Evolutionary conservation across 1,140 invertebrate genomes (phyloP), one percentile per base, ranked within the genome.

Genomic region (Ectropis grisescens): DNA sequence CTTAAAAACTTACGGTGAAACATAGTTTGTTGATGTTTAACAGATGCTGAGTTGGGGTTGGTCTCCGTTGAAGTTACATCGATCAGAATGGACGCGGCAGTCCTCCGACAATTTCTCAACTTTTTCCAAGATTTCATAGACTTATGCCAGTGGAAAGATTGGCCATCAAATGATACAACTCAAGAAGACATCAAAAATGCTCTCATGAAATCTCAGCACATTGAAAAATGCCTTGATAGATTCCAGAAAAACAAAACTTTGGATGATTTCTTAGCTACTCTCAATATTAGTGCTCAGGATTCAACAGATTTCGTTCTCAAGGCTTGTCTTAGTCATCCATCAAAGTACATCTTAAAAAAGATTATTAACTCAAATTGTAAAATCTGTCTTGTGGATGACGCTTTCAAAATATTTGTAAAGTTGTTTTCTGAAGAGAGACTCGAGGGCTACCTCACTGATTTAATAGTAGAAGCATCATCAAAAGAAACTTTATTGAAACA

Each of bases 121-220:
- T 62, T 78, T 29, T 84, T 85, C 41, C 53, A 82, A 57, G 62
- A 76, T 12, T 84, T 82, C 47, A 47, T 85, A 10, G 39, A 67
- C 15, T 55, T 84, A 7, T 82, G 70, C 46, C 71, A 82, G 41
- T 60, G 61, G 46, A 44, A 64, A 2, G 47, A 58, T 13, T 85
- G 83, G 84, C 67, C 81, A 2, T 59, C 65, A 40, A 57, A 65
- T 38, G 54, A 57, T 0, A 82, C 72, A 2, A 33, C 34, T 13
- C 33, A 43, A 32, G 58, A 66, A 48, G 75, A 83, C 50, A 67
- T 86, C n/a, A 67, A 54, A 55, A 82, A 62, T 47, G 65, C 72
- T n/a, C 84, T 86, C 51, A 42, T 79, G 39, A 58, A 78, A 28
- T 71, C 79, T 7, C 38, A 54, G 33, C 83, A 82, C 44, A 57